A percentile compares a stretch with the other conserved stretches of the same genome.
phyloP scores from a whole-genome alignment of 2,888 invertebrate genomes.

The Pammene fasciana region DNA sequence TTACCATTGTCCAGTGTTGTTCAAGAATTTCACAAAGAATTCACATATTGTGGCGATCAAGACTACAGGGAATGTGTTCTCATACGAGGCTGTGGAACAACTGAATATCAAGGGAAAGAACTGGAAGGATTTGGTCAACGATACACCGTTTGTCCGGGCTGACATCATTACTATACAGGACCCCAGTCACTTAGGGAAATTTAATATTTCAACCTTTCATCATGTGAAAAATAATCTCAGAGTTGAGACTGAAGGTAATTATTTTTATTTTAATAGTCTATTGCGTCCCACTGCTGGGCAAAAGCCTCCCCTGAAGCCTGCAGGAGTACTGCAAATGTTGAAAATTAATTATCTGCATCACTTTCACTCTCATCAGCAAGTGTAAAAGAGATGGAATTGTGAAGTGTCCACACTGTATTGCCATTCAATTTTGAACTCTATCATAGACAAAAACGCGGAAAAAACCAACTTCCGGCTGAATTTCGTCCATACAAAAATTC shows the following conservation, averaged over 20 bases:
- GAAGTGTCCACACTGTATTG: no score
- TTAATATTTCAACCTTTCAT: constrained; percentile 96
- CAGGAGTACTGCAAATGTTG: no score
- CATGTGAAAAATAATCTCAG: constrained; percentile 96
- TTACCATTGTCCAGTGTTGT: constrained; percentile 97
- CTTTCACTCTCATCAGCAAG: no score
- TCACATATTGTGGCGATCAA: constrained; percentile 96
- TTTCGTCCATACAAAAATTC: no score
- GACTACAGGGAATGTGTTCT: constrained; percentile 97
- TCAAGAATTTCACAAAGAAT: constrained; percentile 95
- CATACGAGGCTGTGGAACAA: constrained; percentile 97
- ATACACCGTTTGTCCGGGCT: constrained; percentile 92
- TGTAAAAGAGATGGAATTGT: no score
- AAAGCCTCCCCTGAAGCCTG: no score
- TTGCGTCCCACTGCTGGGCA: no score
- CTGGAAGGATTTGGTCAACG: constrained; percentile 96
- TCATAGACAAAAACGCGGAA: no score
- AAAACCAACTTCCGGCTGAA: no score
- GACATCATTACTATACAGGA: constrained; percentile 97
- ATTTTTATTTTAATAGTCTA: neutral
- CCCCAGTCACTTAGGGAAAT: constrained; percentile 94
- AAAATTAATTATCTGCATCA: no score
- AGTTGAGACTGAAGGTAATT: constrained; percentile 91
- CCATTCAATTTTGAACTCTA: no score
- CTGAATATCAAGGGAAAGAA: constrained; percentile 97